Evolutionary conservation across 2,113 vertebrate species (phyloP), one percentile per base, ranked within the genome.

Genomic region (Seriola quinqueradiata): DNA sequence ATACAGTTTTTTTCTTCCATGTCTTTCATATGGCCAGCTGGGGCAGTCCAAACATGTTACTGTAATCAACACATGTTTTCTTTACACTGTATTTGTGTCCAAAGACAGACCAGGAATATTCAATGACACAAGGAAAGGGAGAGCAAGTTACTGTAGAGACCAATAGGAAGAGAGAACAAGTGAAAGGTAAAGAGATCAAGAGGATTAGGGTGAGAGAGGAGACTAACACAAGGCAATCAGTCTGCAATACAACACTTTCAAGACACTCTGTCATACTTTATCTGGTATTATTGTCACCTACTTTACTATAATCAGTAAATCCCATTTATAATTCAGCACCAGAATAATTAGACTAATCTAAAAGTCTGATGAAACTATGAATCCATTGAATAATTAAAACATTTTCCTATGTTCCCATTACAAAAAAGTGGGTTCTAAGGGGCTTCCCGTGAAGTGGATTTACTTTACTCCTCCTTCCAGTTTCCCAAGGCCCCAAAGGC

Each of bases 371-470:
- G 88, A 88, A 76, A 88, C 79, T 54, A 84, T 78, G 67, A 88
- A 68, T 73, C 79, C 28, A 78, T 68, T 91, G 48, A 92, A 89
- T 92, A 92, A 92, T 93, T 92, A 73, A 91, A 85, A 77, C 8
- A 84, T 64, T 82, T 87, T 79, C 44, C 70, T 21, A 77, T 48
- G 23, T 82, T 85, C 89, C 61, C 61, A 82, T 90, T 77, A 58
- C 34, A 70, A 89, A 82, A 84, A 87, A 76, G 72, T 52, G 17
- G 57, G 36, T 84, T 89, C 89, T 9, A 44, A 46, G 46, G 66
- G 46, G 42, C 19, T 86, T 71, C 64, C 61, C 70, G 36, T 69
- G 65, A 70, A 83, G 64, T 72, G 83, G 68, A 81, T 87, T 86
- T 83, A 77, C 79, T 77, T 73, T 28, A 58, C 60, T 78, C 58